Percentiles rank a stretch among this genome's conserved stretches.
phyloP scores from a whole-genome alignment of 2,113 vertebrate genomes.

The Entelurus aequoreus region DNA sequence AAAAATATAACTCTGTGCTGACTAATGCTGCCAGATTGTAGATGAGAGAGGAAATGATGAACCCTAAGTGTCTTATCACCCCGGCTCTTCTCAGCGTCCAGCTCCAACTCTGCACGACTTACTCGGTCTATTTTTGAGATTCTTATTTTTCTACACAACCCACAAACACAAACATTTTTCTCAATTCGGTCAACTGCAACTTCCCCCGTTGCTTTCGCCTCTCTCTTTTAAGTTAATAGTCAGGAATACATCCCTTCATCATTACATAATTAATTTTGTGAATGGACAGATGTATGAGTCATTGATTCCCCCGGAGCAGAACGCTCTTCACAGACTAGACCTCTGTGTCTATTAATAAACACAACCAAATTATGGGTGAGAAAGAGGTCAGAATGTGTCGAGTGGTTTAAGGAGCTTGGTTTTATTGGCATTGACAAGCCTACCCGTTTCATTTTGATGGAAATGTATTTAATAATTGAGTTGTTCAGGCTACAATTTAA shows the following conservation, averaged over 20 bases:
- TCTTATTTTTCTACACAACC: constrained; percentile 37
- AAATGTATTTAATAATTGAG: constrained; percentile 12
- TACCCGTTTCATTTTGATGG: not conserved
- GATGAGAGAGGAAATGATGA: constrained; percentile 49
- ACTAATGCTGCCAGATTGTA: constrained; percentile 45
- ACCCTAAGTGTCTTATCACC: not conserved
- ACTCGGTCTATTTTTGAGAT: constrained; percentile 61
- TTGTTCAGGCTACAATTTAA: constrained; percentile 10
- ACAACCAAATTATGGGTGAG: constrained; percentile 21
- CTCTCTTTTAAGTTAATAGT: not conserved
- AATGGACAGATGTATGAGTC: constrained; percentile 51
- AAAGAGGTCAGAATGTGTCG: constrained; percentile 21
- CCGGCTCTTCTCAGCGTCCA: not conserved
- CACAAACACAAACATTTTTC: not conserved
- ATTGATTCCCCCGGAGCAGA: constrained; percentile 33
- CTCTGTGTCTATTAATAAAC: constrained; percentile 47
- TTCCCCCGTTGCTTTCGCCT: constrained; percentile 1
- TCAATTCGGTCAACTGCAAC: not conserved
- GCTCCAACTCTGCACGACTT: constrained; percentile 44
- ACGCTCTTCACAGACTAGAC: constrained; percentile 25
- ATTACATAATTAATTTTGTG: constrained; percentile 41
- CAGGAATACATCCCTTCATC: constrained; percentile 26
- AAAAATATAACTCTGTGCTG: constrained; percentile 38
- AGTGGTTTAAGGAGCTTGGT: constrained; percentile 7
- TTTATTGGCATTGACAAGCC: constrained; percentile 2